Evolutionary conservation across 2,797 vertebrate species (phyloP), one percentile per base, ranked within the genome.

Genomic region (Lutjanus campechanus): DNA sequence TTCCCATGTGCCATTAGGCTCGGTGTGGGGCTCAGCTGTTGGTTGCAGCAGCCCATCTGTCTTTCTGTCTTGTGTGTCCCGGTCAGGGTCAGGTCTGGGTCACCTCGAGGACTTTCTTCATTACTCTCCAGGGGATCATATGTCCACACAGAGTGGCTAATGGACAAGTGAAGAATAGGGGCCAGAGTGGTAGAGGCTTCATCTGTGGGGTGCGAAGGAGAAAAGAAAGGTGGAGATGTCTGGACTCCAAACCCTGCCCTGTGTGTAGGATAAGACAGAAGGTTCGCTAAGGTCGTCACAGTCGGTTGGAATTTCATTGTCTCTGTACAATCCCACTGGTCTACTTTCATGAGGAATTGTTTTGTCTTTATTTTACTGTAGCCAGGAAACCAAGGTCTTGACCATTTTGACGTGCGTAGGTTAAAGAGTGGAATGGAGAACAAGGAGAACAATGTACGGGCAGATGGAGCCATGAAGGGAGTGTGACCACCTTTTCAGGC

Each of bases 31-130:
- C 77, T 83, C 86, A 91, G 85, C 88, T 89, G 86, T 29, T 66
- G 47, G 69, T 16, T 40, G 47, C 72, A 63, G 62, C 60, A 61
- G 64, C 71, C 70, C 76, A 79, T 88, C 85, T 79, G 76, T 80
- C 73, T 81, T 56, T 51, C 55, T 83, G 68, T 41, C 75, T 46
- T 50, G 61, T 2, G 61, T 7, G 47, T 51, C 65, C 44, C 20
- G 73, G 13, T 55, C 59, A n/a, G 81, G 88, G 84, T 87, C 80
- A 83, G 73, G 73, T 80, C 65, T 62, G 51, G 88, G 88, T 85
- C 82, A 81, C 69, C 60, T 73, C 1, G 0, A 68, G 62, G 79
- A 59, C 81, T 51, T 76, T 62, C 71, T 79, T 78, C 73, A 81
- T 81, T 71, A 61, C 64, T 79, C 76, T 74, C 71, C 46, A 20